Base-by-base conservation (phyloP, 1,140 invertebrate genomes). In the Antheraea pernyi region DNA sequence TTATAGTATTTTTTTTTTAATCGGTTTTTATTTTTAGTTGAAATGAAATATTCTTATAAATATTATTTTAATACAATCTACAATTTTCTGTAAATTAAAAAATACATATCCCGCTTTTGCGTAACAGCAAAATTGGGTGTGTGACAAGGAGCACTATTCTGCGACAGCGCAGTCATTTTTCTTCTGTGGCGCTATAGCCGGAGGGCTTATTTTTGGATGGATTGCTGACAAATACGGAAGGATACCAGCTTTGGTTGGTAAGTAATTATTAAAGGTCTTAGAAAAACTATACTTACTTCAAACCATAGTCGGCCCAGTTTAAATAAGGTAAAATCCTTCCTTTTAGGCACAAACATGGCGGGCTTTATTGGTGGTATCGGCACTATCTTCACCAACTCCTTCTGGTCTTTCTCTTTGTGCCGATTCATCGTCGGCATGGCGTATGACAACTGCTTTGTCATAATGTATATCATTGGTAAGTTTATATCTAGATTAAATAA, bases 371-470 rank as follows among this genome's bases (percentile, higher is more conserved):
- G 96, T 0, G 97, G 97, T 0, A 91, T 97, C 0, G 94, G 95
- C 0, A 97, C 97, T 0, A 95, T 95, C 0, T 95, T 96, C 76
- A 90, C 94, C 5, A 88, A 85, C 19, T 94, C 93, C 22, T 97
- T 97, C 83, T 96, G 95, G 94, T 93, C 95, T 6, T 98, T 97
- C 84, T 95, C 95, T 19, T 75, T 96, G 0, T 97, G 96, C 86
- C 93, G 97, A 19, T 98, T 98, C 88, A 93, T 98, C 46, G 95
- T 97, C 0, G 97, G 97, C 10, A 93, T 98, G 72, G 96, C 97
- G 4, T 98, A 97, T 82, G 97, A 98, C 86, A 98, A 97, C 84
- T 97, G 97, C 82, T 98, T 98, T 82, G 96, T 97, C 36, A 97
- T 98, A 95, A 98, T 98, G 96, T 98, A 98, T 73, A 98, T 98